Base-by-base conservation (phyloP, 2,113 vertebrate species). In the Lasiurus borealis region DNA sequence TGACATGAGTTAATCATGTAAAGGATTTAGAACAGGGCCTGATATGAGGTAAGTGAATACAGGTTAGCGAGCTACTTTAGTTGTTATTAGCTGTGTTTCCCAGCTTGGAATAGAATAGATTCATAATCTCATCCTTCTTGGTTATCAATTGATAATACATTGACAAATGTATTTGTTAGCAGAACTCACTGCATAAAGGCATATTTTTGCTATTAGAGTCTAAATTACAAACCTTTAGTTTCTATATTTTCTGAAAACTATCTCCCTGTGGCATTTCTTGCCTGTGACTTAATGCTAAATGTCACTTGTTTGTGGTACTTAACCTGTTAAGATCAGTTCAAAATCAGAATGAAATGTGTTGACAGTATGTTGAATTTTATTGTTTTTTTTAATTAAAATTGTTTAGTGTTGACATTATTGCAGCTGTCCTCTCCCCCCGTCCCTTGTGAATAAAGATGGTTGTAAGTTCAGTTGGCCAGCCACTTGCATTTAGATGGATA, bases 241-340 rank as follows among this genome's bases (percentile, higher is more conserved):
- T 94, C 77, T 88, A 9, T 95, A 21, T 68, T 95, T 91, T 85
- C 40, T 93, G 62, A 76, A 83, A 93, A 62, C 23, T 27, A 23
- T 75, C 34, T 89, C 31, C 62, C 27, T 75, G 21, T 52, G 7
- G 21, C 7, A 59, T 7, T 83, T 91, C 50, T 21, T 91, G 14
- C 34, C n/a, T 75, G 0, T 85, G 84, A 57, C 40, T 93, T 62
- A 29, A 29, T 77, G 34, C 64, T 85, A 88, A 91, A 82, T 69
- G 27, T 2, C 68, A 88, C 23, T 36, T 82, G 75, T 75, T 44
- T 85, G 11, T 54, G 50, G 34, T 85, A 50, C 50, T 86, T 95
- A 88, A 54, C 12, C 36, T 73, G 23, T 88, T 89, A 29, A 23
- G 81, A 52, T 85, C 62, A 81, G 8, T 52, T 95, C 46, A 90